Percentiles rank a stretch among this genome's conserved stretches.
Evolutionary conservation across 2,113 vertebrate genomes (phyloP).

Genomic region (Embiotoca jacksoni): DNA sequence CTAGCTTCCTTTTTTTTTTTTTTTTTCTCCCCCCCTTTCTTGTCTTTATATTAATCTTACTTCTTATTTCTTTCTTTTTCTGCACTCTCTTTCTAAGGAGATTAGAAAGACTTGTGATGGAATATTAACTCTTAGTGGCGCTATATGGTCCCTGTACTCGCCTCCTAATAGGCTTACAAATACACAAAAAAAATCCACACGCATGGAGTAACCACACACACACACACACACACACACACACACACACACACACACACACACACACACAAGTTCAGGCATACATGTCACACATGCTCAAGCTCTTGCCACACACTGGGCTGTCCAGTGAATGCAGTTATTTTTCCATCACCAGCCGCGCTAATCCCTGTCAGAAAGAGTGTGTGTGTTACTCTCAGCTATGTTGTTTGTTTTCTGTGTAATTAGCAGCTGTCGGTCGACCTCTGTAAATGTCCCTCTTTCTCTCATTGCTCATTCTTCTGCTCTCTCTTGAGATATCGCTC

Average conservation of each 20-base stretch:
- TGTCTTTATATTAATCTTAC: constrained; percentile 51
- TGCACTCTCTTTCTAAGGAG: constrained; percentile 60
- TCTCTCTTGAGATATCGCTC: constrained; percentile 25
- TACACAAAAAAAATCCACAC: constrained; percentile 13
- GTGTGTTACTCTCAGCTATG: constrained; percentile 36
- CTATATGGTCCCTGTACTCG: constrained; percentile 46
- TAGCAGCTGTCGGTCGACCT: constrained; percentile 69
- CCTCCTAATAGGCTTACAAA: constrained; percentile 69
- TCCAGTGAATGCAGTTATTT: constrained; percentile 58
- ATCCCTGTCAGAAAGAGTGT: constrained; percentile 54
- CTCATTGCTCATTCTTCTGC: constrained; percentile 25
- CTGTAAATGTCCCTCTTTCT: constrained; percentile 41
- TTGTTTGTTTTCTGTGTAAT: constrained; percentile 67
- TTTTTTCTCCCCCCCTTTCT: not conserved
- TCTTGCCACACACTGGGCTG: constrained; percentile 42
- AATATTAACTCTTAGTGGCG: constrained; percentile 72
- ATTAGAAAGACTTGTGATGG: constrained; percentile 82
- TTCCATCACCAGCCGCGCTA: constrained; percentile 66
- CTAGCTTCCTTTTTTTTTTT: not conserved
- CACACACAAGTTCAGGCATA: constrained; percentile 44
- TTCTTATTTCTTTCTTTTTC: constrained; percentile 23
- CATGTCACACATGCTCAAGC: constrained; percentile 37
- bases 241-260: constrained; percentile 11
- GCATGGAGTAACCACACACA: constrained; percentile 1
- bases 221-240: constrained; percentile 27